Conservation (phyloP, 2,113 vertebrate species). For the Loxodonta africana region DNA sequence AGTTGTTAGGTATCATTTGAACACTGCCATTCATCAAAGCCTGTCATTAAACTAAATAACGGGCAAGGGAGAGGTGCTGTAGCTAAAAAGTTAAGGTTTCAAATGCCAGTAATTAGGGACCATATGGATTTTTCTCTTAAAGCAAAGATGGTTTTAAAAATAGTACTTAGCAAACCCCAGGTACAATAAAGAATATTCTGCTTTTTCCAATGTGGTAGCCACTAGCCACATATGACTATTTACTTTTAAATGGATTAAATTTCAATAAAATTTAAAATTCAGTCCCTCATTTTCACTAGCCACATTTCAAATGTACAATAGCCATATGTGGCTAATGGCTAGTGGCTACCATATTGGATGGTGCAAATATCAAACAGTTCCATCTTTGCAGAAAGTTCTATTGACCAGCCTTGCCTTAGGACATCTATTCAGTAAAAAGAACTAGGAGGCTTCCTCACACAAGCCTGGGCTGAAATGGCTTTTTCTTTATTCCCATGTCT, state of each 20-base stretch:
- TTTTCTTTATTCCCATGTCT: conserved; percentile 13
- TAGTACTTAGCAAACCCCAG: neutral
- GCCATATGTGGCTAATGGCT: neutral
- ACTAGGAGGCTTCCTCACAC: neutral
- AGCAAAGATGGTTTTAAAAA: neutral
- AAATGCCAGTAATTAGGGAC: neutral
- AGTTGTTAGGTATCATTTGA: conserved; percentile 6
- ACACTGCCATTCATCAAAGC: neutral
- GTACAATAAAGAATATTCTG: neutral
- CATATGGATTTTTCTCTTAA: conserved; percentile 4
- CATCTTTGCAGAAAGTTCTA: neutral
- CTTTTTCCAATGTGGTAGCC: neutral
- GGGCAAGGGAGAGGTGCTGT: neutral
- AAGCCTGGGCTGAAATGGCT: neutral
- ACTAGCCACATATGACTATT: neutral
- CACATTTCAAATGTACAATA: neutral
- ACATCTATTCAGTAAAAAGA: neutral
- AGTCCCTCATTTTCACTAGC: neutral
- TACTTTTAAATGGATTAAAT: neutral
- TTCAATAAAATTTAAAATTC: neutral
- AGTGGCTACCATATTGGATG: neutral
- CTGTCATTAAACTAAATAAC: conserved; percentile 12
- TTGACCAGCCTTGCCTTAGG: neutral
- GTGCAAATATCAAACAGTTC: neutral
- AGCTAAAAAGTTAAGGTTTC: neutral